Conservation (phyloP, 2,113 vertebrate species). For the Pterocles burchelli region DNA sequence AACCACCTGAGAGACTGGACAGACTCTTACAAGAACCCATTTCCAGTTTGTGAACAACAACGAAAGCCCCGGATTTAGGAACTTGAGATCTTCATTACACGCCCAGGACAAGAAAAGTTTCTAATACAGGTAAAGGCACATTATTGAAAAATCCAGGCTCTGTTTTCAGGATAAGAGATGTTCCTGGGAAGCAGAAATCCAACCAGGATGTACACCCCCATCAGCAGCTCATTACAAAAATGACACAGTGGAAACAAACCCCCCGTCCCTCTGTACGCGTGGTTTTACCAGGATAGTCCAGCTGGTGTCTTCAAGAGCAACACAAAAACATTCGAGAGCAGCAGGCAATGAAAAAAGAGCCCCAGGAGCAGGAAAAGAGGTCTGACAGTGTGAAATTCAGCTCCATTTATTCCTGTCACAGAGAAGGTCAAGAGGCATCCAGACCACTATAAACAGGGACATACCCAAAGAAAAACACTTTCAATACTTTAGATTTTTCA, state of each 20-base stretch:
- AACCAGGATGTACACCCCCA: too few species aligned
- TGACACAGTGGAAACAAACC: neutral
- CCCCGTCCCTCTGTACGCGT: neutral
- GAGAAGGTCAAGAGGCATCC: neutral
- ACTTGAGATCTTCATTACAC: neutral
- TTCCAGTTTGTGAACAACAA: too few species aligned
- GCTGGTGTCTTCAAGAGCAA: neutral
- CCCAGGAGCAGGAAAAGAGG: neutral
- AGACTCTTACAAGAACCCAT: neutral
- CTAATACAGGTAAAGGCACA: neutral
- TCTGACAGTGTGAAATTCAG: neutral
- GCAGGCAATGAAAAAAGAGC: neutral
- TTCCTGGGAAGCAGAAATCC: neutral
- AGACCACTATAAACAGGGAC: neutral
- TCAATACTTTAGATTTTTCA: neutral
- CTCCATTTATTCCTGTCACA: neutral
- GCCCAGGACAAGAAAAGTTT: neutral
- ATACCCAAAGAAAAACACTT: neutral
- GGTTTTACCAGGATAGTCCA: neutral
- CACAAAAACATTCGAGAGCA: neutral
- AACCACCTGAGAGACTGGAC: neutral
- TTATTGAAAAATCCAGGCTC: neutral
- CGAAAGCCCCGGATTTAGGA: neutral
- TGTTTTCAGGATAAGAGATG: neutral
- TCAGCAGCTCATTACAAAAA: accelerated